These are phyloP conservation scores for Dinoponera quadriceps DNA, from an alignment of 1,140 invertebrate genomes.

Conservation along the genomic window DNA sequence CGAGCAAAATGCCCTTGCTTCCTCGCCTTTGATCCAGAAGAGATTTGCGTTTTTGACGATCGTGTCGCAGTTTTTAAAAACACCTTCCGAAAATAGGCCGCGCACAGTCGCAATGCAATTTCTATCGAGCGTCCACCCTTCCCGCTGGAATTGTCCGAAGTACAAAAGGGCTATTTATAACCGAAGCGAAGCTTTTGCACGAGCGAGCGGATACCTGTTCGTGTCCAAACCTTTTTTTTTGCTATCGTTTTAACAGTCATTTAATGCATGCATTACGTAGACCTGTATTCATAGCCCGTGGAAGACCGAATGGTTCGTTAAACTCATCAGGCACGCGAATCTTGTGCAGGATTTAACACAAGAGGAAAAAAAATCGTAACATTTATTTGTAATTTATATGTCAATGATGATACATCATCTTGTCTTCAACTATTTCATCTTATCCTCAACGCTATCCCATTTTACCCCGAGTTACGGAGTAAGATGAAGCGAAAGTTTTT, in stretches of 20 bases:
- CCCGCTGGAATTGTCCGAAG: neutral
- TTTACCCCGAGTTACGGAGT: too few species aligned
- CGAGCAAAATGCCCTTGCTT: neutral
- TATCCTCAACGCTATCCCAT: too few species aligned
- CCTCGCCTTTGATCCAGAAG: conserved; percentile 12
- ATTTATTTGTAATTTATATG: too few species aligned
- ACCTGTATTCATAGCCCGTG: too few species aligned
- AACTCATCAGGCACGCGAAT: too few species aligned
- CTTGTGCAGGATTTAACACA: too few species aligned
- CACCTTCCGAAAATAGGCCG: conserved; percentile 1
- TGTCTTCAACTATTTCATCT: too few species aligned
- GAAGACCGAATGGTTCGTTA: too few species aligned
- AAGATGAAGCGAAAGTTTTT: too few species aligned
- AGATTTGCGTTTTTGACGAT: conserved; percentile 3
- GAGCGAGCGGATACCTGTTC: neutral
- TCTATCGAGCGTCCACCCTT: neutral
- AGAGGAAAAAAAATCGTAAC: too few species aligned
- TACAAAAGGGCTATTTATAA: conserved; percentile 32
- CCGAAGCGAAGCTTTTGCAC: neutral
- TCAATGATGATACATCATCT: too few species aligned
- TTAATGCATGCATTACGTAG: too few species aligned
- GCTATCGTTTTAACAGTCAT: neutral
- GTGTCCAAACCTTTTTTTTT: neutral
- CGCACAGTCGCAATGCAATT: conserved; percentile 26
- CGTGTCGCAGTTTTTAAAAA: conserved; percentile 4